A percentile compares a stretch with the other conserved stretches of the same genome.
These are phyloP conservation scores for Anolis sagrei DNA, from an alignment of 2,113 vertebrate genomes.

Conservation along the genomic window DNA sequence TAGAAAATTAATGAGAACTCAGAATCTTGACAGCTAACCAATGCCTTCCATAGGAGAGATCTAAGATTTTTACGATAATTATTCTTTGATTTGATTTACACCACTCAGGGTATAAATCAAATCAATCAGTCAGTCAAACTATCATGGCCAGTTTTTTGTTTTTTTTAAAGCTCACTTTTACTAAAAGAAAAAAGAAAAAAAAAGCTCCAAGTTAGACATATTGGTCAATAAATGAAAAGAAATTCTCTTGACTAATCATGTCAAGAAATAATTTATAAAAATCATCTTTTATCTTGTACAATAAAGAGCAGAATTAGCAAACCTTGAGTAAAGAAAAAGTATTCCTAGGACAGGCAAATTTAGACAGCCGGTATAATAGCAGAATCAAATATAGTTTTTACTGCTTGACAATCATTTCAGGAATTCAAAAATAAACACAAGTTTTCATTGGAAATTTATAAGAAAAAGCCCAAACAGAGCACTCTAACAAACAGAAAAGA, in stretches of 20 bases:
- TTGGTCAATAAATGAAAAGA: too few relatives aligned
- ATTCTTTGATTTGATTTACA: too few relatives aligned
- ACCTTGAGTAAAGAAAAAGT: neutral
- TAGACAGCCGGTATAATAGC: slow-evolving; percentile 7
- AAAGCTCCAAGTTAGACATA: too few relatives aligned
- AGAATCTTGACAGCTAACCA: too few relatives aligned
- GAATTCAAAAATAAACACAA: slow-evolving; percentile 7
- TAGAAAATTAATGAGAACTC: too few relatives aligned
- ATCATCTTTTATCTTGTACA: neutral
- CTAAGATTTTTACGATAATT: too few relatives aligned
- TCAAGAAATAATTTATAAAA: neutral
- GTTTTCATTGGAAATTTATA: neutral
- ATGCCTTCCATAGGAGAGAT: too few relatives aligned
- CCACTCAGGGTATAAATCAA: too few relatives aligned
- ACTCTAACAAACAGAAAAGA: neutral
- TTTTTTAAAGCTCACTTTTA: neutral
- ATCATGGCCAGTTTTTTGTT: neutral
- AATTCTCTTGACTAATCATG: neutral
- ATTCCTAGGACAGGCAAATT: neutral
- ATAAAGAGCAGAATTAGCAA: neutral
- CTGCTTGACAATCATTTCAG: neutral
- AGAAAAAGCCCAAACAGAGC: neutral
- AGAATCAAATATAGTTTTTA: slow-evolving; percentile 8
- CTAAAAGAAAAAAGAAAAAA: too few relatives aligned
- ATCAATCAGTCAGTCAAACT: neutral